Evolutionary conservation across 2,797 vertebrate species (phyloP), one percentile per base, ranked within the genome.

Genomic region (Rhinatrema bivittatum): DNA sequence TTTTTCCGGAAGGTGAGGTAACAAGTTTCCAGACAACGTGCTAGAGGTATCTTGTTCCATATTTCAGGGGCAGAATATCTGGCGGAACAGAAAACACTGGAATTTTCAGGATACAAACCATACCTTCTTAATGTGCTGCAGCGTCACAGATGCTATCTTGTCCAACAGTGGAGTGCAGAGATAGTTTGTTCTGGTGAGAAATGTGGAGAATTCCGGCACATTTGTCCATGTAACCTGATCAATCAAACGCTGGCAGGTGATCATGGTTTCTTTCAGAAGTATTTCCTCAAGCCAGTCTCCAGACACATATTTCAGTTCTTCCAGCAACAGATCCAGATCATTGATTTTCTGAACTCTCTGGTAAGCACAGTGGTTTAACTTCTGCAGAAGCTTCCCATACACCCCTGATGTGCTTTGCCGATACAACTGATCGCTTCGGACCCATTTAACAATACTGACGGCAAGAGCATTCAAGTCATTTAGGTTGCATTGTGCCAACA

Each of bases 251-350:
- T 74, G 72, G 54, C 93, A 69, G 1, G 32, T 28, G 10, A 20
- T 53, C 42, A 89, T 19, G 1, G 69, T 62, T 40, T 94, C 78
- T 10, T 86, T 82, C 10, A 66, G 59, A 53, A 97, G 62, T 23
- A 85, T 81, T 62, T 96, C 84, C 20, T 88, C 76, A 58, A 91
- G 88, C 91, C 91, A 94, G 37, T 87, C 81, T 36, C 88, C 88
- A 4, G 78, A 77, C 22, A 83, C 8, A 44, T 51, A 60, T 39
- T 41, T 76, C 11, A 93, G 42, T 50, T 97, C 90, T 18, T 91
- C 77, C 39, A 92, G 56, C 18, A 94, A 23, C 31, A 71, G 22
- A 50, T 89, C 78, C 56, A 96, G 67, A 20, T 32, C 57, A 35
- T 72, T 63, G 2, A 74, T 70, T 6, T 74, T 67, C 9, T 46